Base-by-base conservation (phyloP, 2,888 invertebrate species). In the Dimorphilus gyrociliatus region DNA sequence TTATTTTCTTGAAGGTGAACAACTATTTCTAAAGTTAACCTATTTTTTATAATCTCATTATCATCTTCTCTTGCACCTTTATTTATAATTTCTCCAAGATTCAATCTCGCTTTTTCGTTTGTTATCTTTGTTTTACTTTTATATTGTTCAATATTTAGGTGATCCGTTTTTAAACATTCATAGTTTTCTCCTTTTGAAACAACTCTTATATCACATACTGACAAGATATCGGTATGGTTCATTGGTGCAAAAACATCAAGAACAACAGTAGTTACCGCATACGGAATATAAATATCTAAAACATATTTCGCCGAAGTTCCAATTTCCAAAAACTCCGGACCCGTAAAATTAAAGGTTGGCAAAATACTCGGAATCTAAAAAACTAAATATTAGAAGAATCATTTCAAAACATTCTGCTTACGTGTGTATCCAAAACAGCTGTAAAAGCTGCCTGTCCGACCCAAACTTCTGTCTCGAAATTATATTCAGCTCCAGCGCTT, bases 401-500 rank as follows among this genome's bases (percentile, higher is more conserved):
- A n/a, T n/a, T n/a, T n/a, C 12, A 25, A 8, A 10, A 17, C 5
- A n/a, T 16, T 10, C 7, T 23, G 15, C 32, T 35, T 36, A 49
- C 50, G 32, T 34, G 29, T 4, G 38, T 25, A 7, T 30, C 30
- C 1, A 34, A 27, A 2, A 33, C 28, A 24, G 45, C 42, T 3
- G 32, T 38, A 30, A 53, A 48, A 3, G 50, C 42, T 1, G 50
- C 46, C 37, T 58, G 58, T 2, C 55, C 59, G 4, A 61, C 51
- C 54, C 54, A 59, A 10, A 60, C 47, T 21, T 50, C 47, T 17
- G 36, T 41, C 27, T 50, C 48, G 23, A 43, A 38, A 36, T 48
- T 45, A 39, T 52, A 60, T 34, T 55, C 57, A 1, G 55, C 56
- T 1, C 57, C 59, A 4, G 52, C 54, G 40, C 55, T 59, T 8